A percentile compares a stretch with the other conserved stretches of the same genome.
Evolutionary conservation across 2,113 vertebrate species (phyloP).

Genomic region (Melanerpes aurifrons): DNA sequence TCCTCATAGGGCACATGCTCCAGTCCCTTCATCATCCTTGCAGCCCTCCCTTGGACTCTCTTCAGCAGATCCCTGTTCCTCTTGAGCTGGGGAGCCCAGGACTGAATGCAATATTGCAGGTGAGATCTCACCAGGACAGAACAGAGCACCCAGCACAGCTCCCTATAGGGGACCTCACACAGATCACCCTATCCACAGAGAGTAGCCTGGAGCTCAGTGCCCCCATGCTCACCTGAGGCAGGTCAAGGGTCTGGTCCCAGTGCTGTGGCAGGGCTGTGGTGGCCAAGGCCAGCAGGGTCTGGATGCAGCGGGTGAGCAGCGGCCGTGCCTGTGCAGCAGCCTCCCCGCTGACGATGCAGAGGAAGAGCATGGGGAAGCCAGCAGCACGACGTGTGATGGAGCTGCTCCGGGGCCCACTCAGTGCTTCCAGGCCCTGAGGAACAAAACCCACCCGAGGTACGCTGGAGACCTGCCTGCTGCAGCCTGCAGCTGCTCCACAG

Average conservation of each 20-base stretch:
- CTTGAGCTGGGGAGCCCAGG: too few relatives aligned
- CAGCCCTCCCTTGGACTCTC: too few relatives aligned
- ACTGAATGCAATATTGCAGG: too few relatives aligned
- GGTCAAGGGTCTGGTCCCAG: conserved; percentile 89
- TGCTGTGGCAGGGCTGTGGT: conserved; percentile 63
- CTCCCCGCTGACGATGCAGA: conserved; percentile 83
- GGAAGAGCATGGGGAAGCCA: conserved; percentile 87
- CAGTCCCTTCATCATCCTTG: too few relatives aligned
- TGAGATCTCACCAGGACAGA: fast-evolving
- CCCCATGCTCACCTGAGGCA: conserved; percentile 79
- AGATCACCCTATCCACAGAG: not conserved
- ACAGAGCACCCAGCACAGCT: fast-evolving
- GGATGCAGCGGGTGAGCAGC: conserved; percentile 77
- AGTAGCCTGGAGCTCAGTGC: not conserved
- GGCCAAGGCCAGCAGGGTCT: conserved; percentile 77
- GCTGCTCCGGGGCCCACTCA: conserved; percentile 78
- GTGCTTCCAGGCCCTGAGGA: conserved; percentile 77
- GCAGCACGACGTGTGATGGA: conserved; percentile 87
- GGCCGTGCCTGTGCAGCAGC: conserved; percentile 70
- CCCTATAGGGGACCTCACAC: not conserved
- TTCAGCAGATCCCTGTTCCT: too few relatives aligned
- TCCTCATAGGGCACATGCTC: too few relatives aligned
- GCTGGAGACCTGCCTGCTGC: not conserved
- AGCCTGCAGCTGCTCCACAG: not conserved
- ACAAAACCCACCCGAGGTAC: not conserved